A percentile compares a stretch with the other conserved stretches of the same genome.
Conservation (phyloP, 1,140 invertebrate species). For the Drosophila seguyi region DNA sequence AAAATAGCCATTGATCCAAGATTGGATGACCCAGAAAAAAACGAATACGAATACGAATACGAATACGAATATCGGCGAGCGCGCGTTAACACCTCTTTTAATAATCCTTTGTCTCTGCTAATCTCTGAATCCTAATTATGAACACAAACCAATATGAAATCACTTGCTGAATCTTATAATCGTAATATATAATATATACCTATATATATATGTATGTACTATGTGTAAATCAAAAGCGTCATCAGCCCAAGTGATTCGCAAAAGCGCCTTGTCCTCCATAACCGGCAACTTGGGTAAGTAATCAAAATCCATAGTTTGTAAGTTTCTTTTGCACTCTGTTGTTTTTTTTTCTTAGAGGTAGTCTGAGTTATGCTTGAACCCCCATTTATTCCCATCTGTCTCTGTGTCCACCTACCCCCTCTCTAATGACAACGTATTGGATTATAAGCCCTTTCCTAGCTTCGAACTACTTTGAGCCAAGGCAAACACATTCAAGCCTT, state of each 20-base stretch:
- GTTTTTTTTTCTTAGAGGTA: conserved; percentile 52
- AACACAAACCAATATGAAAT: conserved; percentile 58
- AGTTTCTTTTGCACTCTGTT: conserved; percentile 48
- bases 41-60: neutral
- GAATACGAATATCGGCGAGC: conserved; percentile 19
- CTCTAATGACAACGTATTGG: conserved; percentile 19
- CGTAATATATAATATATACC: conserved; percentile 71
- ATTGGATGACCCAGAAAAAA: conserved; percentile 31
- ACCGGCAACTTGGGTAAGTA: conserved; percentile 85
- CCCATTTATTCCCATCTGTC: neutral
- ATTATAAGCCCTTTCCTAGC: neutral
- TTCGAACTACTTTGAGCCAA: conserved; percentile 4
- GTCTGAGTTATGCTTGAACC: conserved; percentile 50
- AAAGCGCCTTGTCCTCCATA: conserved; percentile 85
- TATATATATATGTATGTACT: conserved; percentile 74
- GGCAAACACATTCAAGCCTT: neutral
- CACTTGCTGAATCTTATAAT: conserved; percentile 74
- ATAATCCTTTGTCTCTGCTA: conserved; percentile 53
- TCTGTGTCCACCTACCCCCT: neutral
- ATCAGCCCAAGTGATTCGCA: conserved; percentile 85
- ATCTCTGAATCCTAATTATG: conserved; percentile 22
- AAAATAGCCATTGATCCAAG: conserved; percentile 30
- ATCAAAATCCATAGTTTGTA: conserved; percentile 58
- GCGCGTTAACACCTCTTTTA: conserved; percentile 29
- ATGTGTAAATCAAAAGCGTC: conserved; percentile 84